A percentile compares a stretch with the other conserved stretches of the same genome.
Conservation (phyloP, 2,888 invertebrate genomes). For the Campopleginae sp. region DNA sequence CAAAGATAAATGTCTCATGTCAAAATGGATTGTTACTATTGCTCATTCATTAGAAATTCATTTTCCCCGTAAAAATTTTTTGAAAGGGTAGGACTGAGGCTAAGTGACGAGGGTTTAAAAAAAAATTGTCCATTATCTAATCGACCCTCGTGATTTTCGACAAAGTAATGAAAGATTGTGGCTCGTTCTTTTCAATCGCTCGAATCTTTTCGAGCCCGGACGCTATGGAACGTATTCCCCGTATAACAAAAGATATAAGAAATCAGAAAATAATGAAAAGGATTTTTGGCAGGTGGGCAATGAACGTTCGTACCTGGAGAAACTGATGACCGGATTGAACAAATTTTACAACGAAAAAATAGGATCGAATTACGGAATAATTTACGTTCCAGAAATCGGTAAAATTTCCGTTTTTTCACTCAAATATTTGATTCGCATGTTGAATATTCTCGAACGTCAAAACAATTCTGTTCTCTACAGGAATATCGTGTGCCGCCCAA, state of each 20-base stretch:
- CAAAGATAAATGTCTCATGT: neutral
- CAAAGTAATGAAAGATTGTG: no score
- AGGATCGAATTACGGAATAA: constrained; percentile 30
- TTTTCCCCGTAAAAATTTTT: no score
- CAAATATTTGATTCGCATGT: neutral
- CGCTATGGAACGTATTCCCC: no score
- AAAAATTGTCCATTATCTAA: no score
- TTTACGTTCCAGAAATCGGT: constrained; percentile 86
- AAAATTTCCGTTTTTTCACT: neutral
- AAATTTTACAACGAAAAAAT: constrained; percentile 81
- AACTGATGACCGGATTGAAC: constrained; percentile 85
- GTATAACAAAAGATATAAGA: no score
- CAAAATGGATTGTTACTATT: neutral
- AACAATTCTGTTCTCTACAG: constrained; percentile 79
- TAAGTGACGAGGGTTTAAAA: no score
- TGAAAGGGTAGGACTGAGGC: no score
- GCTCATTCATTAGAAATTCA: neutral
- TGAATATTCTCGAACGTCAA: neutral
- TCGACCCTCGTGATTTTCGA: no score
- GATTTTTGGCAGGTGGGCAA: constrained; percentile 75
- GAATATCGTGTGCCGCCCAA: constrained; percentile 85
- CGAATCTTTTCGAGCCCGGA: no score
- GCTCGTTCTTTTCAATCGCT: no score
- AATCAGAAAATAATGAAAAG: no score
- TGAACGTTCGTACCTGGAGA: constrained; percentile 82